These are phyloP conservation scores for Conomelus anceps DNA, from an alignment of 2,888 invertebrate genomes.

Conservation along the genomic window DNA sequence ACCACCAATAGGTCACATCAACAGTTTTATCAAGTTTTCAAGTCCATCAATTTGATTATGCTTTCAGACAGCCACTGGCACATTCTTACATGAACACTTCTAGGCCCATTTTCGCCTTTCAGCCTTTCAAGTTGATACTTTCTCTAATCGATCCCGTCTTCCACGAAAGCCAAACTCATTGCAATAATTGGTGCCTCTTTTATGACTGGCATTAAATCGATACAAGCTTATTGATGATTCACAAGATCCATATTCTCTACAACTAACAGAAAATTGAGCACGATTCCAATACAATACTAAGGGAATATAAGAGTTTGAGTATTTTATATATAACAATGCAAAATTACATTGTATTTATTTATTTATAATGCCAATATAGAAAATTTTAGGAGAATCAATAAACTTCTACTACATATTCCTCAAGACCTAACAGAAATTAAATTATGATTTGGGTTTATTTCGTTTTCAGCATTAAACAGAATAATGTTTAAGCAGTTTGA, in stretches of 20 bases:
- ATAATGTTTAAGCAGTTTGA: too few relatives aligned
- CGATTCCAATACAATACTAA: too few relatives aligned
- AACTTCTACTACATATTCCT: too few relatives aligned
- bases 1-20: not conserved
- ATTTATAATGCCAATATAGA: too few relatives aligned
- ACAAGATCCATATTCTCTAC: not conserved
- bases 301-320: too few relatives aligned
- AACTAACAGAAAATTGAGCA: not conserved
- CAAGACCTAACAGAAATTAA: too few relatives aligned
- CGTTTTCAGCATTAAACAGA: too few relatives aligned
- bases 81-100: not conserved
- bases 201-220: not conserved
- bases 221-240: not conserved
- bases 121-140: not conserved
- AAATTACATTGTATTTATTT: too few relatives aligned
- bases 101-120: not conserved
- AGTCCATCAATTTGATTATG: not conserved
- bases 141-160: not conserved
- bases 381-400: too few relatives aligned
- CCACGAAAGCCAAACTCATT: not conserved
- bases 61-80: not conserved
- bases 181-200: not conserved
- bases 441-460: too few relatives aligned
- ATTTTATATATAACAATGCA: too few relatives aligned
- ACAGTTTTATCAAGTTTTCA: not conserved